A percentile compares a stretch with the other conserved stretches of the same genome.
Conservation (phyloP, 2,113 vertebrate genomes). For the Plecturocebus donacophilus region DNA sequence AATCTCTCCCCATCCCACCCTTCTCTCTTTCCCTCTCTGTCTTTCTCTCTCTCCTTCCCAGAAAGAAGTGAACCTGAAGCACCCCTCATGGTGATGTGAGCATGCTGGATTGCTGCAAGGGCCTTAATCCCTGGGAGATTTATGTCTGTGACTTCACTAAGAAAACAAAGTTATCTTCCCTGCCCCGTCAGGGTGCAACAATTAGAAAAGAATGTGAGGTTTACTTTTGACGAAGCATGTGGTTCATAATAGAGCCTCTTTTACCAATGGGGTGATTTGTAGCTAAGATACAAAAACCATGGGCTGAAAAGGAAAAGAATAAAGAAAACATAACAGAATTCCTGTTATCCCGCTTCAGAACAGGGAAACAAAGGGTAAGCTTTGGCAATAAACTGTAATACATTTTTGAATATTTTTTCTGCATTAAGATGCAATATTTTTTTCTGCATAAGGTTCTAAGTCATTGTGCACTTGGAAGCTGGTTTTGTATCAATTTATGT, state of each 20-base stretch:
- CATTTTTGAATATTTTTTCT: slow-evolving; percentile 28
- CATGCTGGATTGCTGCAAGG: neutral
- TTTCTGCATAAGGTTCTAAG: slow-evolving; percentile 32
- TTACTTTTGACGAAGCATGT: slow-evolving; percentile 48
- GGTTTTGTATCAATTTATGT: slow-evolving; percentile 32
- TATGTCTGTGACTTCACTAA: slow-evolving; percentile 66
- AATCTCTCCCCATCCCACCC: neutral
- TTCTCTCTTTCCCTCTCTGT: neutral
- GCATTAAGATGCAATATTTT: neutral
- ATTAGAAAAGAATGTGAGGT: slow-evolving; percentile 64
- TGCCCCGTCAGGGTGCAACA: slow-evolving; percentile 36
- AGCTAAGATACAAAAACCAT: slow-evolving; percentile 32
- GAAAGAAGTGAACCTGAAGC: neutral
- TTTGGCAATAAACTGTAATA: slow-evolving; percentile 4
- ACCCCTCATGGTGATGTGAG: neutral
- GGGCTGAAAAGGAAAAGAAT: slow-evolving; percentile 22
- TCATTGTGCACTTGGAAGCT: neutral
- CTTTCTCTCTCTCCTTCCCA: neutral
- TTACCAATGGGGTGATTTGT: slow-evolving; percentile 44
- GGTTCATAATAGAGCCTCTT: slow-evolving; percentile 23
- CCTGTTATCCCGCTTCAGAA: neutral
- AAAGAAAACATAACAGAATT: slow-evolving; percentile 28
- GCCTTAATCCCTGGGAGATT: slow-evolving; percentile 59
- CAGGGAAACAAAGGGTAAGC: neutral
- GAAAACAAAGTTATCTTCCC: slow-evolving; percentile 67